Conservation (phyloP, 2,888 invertebrate species). For the Rotaria socialis region DNA sequence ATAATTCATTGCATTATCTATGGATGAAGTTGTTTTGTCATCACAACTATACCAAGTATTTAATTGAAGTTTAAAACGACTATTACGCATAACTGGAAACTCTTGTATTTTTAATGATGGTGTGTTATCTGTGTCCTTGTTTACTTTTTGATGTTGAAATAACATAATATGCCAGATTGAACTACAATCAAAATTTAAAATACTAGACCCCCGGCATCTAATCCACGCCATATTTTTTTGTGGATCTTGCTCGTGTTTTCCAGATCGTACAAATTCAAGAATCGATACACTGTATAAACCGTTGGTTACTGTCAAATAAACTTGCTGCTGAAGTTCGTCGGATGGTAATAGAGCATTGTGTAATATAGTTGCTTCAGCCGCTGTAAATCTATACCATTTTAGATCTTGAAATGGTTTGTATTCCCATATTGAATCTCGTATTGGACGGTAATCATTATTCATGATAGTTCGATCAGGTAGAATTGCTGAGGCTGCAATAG, state of each 20-base stretch:
- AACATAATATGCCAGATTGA: slow-evolving; percentile 9
- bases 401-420: background rate
- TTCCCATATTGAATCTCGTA: background rate
- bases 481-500: too few relatives aligned
- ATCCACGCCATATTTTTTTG: slow-evolving; percentile 18
- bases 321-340: background rate
- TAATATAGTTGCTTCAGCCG: background rate
- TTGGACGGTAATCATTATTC: background rate
- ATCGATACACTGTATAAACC: background rate
- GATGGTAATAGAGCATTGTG: background rate
- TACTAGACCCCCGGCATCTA: background rate
- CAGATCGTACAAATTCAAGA: background rate
- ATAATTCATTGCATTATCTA: slow-evolving; percentile 19
- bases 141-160: background rate
- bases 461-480: background rate
- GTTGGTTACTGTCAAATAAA: background rate
- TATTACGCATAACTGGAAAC: background rate
- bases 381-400: background rate
- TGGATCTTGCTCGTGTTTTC: background rate
- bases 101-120: background rate
- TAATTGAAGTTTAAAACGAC: background rate
- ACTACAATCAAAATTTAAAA: slow-evolving; percentile 34
- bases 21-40: background rate
- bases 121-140: too few relatives aligned
- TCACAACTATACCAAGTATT: slow-evolving; percentile 19